Base-by-base conservation (phyloP, 92 coral and sea anemone genomes). In the Zoanthus solanderi region DNA sequence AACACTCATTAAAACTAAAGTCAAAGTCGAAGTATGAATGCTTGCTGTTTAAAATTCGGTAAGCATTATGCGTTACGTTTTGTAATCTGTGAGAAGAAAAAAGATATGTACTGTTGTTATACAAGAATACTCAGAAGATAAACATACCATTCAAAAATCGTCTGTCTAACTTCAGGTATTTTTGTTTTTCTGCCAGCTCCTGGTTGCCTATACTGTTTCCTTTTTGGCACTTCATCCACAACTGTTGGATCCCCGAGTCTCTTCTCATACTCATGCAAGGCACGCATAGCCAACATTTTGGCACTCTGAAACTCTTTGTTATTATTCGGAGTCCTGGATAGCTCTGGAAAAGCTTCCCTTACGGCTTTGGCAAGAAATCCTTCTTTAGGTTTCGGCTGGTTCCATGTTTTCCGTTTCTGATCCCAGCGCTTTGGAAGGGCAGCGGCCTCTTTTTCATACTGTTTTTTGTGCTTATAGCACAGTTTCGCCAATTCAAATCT, bases 391-490 rank as follows among this genome's bases (percentile, higher is more conserved):
- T 58, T 58, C 66, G 66, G 66, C 66, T 58, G 66, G 66, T 58
- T 58, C 66, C 66, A 58, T 58, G 66, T 58, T 58, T 58, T 58
- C 66, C 66, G 66, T 58, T 58, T 58, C 66, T 58, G 66, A 58
- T 58, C 66, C 66, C 66, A 58, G 66, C 28, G 66, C 66, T 58
- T 58, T 58, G 66, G 66, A 58, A 58, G 66, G 66, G 66, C 66
- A 58, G 66, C 66, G 18, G 66, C 66, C 66, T 68, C 73, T 68
- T 68, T 31, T 68, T 68, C 73, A 68, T 68, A 68, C 73, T 68
- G 73, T 68, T 29, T 68, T 68, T 68, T 68, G 73, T 68, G 73
- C 73, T 68, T 68, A 18, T 68, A 68, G 32, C 32, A 31, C 73
- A 29, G 73, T 68, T 68, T 68, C 73, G 37, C 37, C 73, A 68